Base-by-base conservation (phyloP, 2,113 vertebrate species). In the Mugil cephalus region DNA sequence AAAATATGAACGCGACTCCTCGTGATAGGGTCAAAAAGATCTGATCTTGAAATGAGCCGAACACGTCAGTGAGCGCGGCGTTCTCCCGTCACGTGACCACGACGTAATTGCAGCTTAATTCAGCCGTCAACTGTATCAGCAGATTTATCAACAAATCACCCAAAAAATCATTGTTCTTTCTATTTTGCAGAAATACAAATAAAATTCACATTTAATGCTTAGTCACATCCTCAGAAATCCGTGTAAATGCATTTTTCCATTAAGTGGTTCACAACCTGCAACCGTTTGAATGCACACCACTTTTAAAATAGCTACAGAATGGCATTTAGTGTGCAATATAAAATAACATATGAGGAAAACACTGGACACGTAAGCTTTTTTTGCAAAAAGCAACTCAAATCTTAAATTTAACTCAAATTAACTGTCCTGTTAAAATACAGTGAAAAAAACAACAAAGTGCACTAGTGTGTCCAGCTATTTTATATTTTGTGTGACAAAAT, bases 31-130 rank as follows among this genome's bases (percentile, higher is more conserved):
- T 46, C 34, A 36, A 77, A 80, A 81, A 24, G 9, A 10, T 19
- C 3, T 2, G 34, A 72, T 82, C 79, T 0, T 7, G 4, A 50
- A 82, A 9, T 8, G 51, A 79, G 1, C 14, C 7, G 3, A 47
- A 7, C 5, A 36, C 6, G 1, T 38, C 10, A 2, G 9, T 36
- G 40, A 8, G 43, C 35, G 70, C 50, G 71, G 10, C 13, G 11
- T 39, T 4, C 1, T 0, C 0, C 0, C 1, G 14, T 64, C 51
- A 87, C 66, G 19, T 82, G 53, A 69, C 1, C 0, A 2, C 0
- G 0, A 67, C 77, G 84, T 83, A 61, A 62, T 21, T 8, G 17
- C 52, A 30, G 38, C 47, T 50, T 34, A 19, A 2, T 17, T 36
- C 18, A 21, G 53, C 62, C 51, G 17, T 30, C 24, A 30, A 30